Base-by-base conservation (phyloP, 2,113 vertebrate genomes). In the Entelurus aequoreus region DNA sequence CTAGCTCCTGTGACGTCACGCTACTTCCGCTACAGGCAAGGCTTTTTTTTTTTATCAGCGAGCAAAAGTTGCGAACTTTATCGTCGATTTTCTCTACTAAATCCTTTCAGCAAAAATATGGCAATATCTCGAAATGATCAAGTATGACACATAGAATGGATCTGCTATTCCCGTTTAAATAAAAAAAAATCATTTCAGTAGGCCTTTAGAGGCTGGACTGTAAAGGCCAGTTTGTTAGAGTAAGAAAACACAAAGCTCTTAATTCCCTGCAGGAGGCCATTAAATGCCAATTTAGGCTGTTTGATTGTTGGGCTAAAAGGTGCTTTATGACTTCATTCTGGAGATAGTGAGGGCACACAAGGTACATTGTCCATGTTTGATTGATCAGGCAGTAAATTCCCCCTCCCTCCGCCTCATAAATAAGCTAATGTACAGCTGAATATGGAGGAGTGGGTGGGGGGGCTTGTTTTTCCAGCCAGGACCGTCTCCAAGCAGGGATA, bases 381-480 rank as follows among this genome's bases (percentile, higher is more conserved):
- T 84, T 86, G 86, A 89, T 87, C 86, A 81, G 76, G 78, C 79
- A 78, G 76, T 88, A 88, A 86, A 87, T 86, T 19, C 79, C 72
- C 70, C 79, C 72, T 82, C 77, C 66, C 69, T 73, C 80, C 77
- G 78, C 68, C 81, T 86, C 84, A 80, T 87, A 89, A 89, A 89
- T 87, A 87, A 87, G 74, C 77, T 72, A 82, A 87, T 85, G 78
- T 84, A 84, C 84, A 73, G 75, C 72, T 79, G 84, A 86, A 85
- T 83, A 85, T 75, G 72, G 83, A 80, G 78, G 77, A 77, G 83
- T 72, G 74, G 68, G 79, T 76, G 75, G 71, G 63, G 10, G 2
- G 36, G 70, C 76, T 79, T 84, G 83, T 88, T 88, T 84, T 86
- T 82, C 76, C 80, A 83, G 72, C 80, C 73, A 75, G 73, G 71